Percentiles rank a stretch among this genome's conserved stretches.
Evolutionary conservation across 2,888 invertebrate species (phyloP).

Genomic region (Ceramica pisi): DNA sequence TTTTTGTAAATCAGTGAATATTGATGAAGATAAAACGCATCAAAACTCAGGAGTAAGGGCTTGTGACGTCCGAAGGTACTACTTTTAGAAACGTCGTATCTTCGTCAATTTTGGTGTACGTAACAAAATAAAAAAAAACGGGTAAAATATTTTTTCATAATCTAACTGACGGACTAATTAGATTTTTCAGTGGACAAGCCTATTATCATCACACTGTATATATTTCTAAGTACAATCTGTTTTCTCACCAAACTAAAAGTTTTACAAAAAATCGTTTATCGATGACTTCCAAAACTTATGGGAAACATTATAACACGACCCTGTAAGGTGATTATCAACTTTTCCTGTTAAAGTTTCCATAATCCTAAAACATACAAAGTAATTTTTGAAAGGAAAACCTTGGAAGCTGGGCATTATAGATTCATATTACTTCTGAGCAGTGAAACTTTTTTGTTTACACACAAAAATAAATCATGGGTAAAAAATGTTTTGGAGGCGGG

Average conservation of each 20-base stretch:
- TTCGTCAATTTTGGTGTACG: no score
- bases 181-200: no score
- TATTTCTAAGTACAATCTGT: neutral
- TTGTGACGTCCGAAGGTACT: no score
- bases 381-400: conserved; percentile 59
- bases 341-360: conserved; percentile 48
- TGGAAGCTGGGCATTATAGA: conserved; percentile 74
- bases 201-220: no score
- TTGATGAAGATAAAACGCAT: no score
- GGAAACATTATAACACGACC: conserved; percentile 27
- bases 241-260: neutral
- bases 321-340: conserved; percentile 51
- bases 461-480: conserved; percentile 77
- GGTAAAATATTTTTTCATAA: no score
- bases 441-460: conserved; percentile 84
- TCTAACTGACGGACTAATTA: no score
- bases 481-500: conserved; percentile 71
- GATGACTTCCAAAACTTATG: conserved; percentile 3
- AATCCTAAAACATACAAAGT: conserved; percentile 67
- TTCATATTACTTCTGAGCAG: conserved; percentile 78
- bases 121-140: no score
- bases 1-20: no score
- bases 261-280: neutral
- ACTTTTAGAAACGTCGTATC: no score
- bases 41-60: no score